Conservation (phyloP, 2,113 vertebrate genomes). For the Corythornis madagascariensis region DNA sequence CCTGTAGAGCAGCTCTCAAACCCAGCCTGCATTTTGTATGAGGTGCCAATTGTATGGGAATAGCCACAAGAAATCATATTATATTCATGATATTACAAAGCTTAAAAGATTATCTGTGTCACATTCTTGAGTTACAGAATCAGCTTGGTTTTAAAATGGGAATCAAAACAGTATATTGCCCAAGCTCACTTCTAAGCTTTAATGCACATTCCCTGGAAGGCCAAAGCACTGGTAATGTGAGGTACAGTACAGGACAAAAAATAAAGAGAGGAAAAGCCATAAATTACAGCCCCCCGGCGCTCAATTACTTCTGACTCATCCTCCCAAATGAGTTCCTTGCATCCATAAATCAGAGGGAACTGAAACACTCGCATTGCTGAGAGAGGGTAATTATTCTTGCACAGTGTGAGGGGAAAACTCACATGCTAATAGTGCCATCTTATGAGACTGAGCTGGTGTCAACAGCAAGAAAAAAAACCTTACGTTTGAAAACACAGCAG, state of each 20-base stretch:
- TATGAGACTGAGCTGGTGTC: neutral
- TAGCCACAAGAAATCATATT: neutral
- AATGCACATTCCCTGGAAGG: neutral
- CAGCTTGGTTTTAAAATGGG: neutral
- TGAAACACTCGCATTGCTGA: neutral
- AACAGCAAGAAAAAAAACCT: neutral
- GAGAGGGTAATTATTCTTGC: slow-evolving; percentile 53
- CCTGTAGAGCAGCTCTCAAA: neutral
- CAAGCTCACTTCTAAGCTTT: neutral
- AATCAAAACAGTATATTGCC: neutral
- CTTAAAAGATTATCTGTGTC: neutral
- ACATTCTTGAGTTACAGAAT: neutral
- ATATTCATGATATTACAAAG: neutral
- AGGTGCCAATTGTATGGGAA: neutral
- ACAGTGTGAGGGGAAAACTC: neutral
- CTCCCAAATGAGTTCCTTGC: slow-evolving; percentile 47
- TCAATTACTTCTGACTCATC: slow-evolving; percentile 66
- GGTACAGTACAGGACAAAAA: neutral
- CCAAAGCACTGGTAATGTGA: neutral
- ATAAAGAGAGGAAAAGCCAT: neutral
- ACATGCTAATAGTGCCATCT: slow-evolving; percentile 9
- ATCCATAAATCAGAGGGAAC: slow-evolving; percentile 56
- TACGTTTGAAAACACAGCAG: neutral
- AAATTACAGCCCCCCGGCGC: slow-evolving; percentile 38
- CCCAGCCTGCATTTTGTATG: neutral